Base-by-base conservation (phyloP, 1,140 invertebrate genomes). In the Eriocheir sinensis region DNA sequence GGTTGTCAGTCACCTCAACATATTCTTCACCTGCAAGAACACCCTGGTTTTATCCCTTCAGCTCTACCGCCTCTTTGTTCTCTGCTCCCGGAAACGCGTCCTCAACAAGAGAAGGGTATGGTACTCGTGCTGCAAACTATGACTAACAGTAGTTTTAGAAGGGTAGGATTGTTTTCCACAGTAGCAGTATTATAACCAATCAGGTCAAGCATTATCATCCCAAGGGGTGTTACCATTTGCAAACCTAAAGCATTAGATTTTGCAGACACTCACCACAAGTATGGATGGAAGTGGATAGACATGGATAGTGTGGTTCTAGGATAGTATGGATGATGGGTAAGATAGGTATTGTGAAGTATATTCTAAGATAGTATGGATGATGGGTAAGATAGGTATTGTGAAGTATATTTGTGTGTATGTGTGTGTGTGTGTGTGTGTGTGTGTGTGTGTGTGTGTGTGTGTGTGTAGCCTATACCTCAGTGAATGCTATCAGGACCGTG, bases 1-100 rank as follows among this genome's bases (percentile, higher is more conserved):
- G 36, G 96, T 97, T 12, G 96, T 97, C 27, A 97, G 96, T 94
- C 97, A 97, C 96, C 97, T 97, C 41, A 97, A 97, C 95, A 97
- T 97, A 96, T 97, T 97, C 96, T 97, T 97, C 95, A 97, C 97
- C 3, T 97, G 96, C 90, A 97, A 97, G 95, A 97, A 97, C 95
- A 96, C 96, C 0, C 96, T 97, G 41, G 97, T 97, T 17, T 97
- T 97, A 40, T 93, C 96, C 27, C 96, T 97, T 2, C 96, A 97
- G 30, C 95, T 97, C 34, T 97, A 97, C 91, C 95, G 97, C 9
- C 96, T 97, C 21, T 95, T 96, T 41, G 96, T 97, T 34, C 96
- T 97, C 9, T 95, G 95, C 88, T 93, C 92, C 32, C 48, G 53
- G 38, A 93, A 91, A 40, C 83, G 53, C 17, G 27, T 81, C 30